phyloP scores from a whole-genome alignment of 2,113 vertebrate species.

The Astur gentilis region DNA sequence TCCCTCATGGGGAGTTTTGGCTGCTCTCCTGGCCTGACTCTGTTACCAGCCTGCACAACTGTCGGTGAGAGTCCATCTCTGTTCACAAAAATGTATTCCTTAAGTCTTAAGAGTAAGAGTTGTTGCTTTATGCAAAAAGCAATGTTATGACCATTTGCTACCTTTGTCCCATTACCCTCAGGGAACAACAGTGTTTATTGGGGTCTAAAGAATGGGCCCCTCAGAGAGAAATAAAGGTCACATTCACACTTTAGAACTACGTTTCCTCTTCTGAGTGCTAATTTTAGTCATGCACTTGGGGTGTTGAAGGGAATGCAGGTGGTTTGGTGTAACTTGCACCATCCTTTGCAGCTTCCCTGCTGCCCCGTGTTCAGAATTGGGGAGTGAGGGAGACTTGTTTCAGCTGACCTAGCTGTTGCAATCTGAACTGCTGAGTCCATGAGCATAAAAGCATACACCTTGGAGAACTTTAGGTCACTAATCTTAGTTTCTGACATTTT shows the following conservation, averaged over 20 bases:
- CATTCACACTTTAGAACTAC: neutral
- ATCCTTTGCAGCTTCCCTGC: neutral
- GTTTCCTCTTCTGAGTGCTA: neutral
- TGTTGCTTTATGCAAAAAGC: neutral
- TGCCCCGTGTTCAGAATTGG: fast-evolving
- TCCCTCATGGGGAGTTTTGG: neutral
- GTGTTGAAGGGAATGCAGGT: neutral
- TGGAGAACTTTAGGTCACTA: neutral
- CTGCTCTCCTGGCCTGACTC: neutral
- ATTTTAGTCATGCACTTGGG: neutral
- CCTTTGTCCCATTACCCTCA: neutral
- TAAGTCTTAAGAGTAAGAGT: neutral
- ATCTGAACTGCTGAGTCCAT: neutral
- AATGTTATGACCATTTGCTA: neutral
- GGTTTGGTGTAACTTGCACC: neutral
- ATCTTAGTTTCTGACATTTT: neutral
- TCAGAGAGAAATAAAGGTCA: neutral
- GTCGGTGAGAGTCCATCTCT: neutral
- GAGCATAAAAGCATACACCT: neutral
- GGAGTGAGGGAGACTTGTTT: neutral
- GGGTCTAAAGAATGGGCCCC: neutral
- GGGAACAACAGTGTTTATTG: neutral
- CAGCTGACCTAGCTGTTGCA: neutral
- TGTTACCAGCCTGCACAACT: neutral
- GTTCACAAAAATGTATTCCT: neutral